These are phyloP conservation scores for Polymixis lichenea DNA, from an alignment of 2,888 invertebrate species.

Conservation along the genomic window DNA sequence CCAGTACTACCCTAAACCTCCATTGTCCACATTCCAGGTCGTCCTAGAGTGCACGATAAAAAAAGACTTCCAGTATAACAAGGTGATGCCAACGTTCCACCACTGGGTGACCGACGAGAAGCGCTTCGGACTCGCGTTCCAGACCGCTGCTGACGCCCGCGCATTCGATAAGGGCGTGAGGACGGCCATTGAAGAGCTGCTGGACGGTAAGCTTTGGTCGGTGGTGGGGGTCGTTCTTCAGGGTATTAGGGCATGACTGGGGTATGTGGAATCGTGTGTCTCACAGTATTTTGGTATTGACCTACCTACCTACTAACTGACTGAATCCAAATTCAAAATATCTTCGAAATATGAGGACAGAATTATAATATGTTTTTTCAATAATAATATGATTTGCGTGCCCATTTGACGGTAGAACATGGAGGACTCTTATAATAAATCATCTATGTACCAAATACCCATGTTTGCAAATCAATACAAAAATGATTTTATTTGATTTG, in stretches of 20 bases:
- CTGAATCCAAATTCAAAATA: background rate
- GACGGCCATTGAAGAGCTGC: constrained; percentile 96
- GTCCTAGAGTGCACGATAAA: constrained; percentile 98
- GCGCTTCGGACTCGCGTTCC: constrained; percentile 98
- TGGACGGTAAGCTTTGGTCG: constrained; percentile 93
- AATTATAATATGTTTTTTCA: too few species aligned
- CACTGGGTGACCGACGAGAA: constrained; percentile 99
- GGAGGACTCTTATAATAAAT: too few species aligned
- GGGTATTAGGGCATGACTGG: background rate
- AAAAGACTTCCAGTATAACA: constrained; percentile 98
- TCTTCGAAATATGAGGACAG: background rate
- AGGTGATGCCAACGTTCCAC: constrained; percentile 99
- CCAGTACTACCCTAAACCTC: background rate
- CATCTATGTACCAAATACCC: too few species aligned
- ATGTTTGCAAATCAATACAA: too few species aligned
- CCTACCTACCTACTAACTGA: too few species aligned
- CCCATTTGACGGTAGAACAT: too few species aligned
- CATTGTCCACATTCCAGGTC: constrained; percentile 90
- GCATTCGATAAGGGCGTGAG: constrained; percentile 98
- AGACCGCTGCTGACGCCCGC: constrained; percentile 98
- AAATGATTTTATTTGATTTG: too few species aligned
- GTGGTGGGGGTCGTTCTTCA: constrained; percentile 39
- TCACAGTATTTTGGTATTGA: background rate
- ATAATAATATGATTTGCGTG: too few species aligned
- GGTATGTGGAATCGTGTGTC: too few species aligned